Base-by-base conservation (phyloP, 2,888 invertebrate species). In the Dicyrtoma fusca region DNA sequence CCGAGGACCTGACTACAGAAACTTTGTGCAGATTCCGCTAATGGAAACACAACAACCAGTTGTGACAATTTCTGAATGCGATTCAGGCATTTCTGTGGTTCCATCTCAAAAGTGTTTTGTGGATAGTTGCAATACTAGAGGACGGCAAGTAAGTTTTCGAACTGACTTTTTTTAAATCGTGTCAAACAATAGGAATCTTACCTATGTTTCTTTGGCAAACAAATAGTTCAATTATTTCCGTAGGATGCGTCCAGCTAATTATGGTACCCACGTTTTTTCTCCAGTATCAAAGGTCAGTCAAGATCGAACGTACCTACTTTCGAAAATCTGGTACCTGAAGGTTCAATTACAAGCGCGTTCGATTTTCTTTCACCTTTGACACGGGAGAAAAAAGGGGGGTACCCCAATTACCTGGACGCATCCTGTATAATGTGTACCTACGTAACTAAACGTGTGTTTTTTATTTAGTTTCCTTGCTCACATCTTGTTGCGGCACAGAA, bases 1-100 rank as follows among this genome's bases (percentile, higher is more conserved):
- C 76, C 87, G 88, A 76, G 89, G 89, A 0, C 88, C 89, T 25
- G 89, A 91, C 74, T 88, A 89, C 69, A 84, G 92, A 51, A 91
- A 89, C 25, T 92, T 92, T 83, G 92, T 92, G 1, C 89, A 90
- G 75, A 84, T 83, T 80, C 86, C 82, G 80, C 84, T 82, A 79
- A 81, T n/a, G 79, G 79, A 63, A 82, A 82, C 73, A 49, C 59
- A 59, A 17, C 49, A 19, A 19, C 23, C 34, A 34, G 17, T 42
- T 25, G 57, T 23, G 13, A 42, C 42, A 23, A 59, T 53, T 21
- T 65, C 64, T n/a, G 57, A 57, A 8, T 14, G 19, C 19, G 74
- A 74, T 34, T 72, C 69, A 19, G 70, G 71, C 21, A 66, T 70
- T 19, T 49, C 74, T 11, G 62, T 62, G 3, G 68, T 69, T n/a